Conservation (phyloP, 2,888 invertebrate species). For the Cephus pygmeus region DNA sequence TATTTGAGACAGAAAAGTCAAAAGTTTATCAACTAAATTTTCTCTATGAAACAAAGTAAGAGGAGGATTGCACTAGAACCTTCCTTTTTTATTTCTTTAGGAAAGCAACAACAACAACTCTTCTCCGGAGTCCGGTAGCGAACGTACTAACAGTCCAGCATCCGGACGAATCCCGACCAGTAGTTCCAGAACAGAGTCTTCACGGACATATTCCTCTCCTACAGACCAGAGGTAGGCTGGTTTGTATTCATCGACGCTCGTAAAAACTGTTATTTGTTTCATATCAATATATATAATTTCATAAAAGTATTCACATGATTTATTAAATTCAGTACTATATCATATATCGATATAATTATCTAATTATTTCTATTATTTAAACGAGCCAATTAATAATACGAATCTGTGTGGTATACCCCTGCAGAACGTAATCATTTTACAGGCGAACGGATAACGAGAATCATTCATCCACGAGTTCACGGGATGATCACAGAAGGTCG, state of each 20-base stretch:
- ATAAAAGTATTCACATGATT: neutral
- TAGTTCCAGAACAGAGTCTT: conserved; percentile 44
- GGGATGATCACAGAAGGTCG: conserved; percentile 49
- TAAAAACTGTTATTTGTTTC: conserved; percentile 17
- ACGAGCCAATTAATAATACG: conserved; percentile 61
- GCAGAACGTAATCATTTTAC: conserved; percentile 67
- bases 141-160: conserved; percentile 48
- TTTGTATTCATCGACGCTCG: conserved; percentile 35
- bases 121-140: conserved; percentile 56
- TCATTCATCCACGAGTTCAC: conserved; percentile 45
- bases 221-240: conserved; percentile 64
- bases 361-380: conserved; percentile 1
- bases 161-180: conserved; percentile 26
- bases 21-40: neutral
- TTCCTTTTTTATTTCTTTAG: conserved; percentile 49
- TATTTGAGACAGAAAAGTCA: neutral
- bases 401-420: conserved; percentile 66
- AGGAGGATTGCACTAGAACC: conserved; percentile 15
- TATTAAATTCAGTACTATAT: neutral
- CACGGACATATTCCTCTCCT: conserved; percentile 46
- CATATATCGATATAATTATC: neutral
- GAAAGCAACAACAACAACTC: conserved; percentile 65
- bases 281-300: neutral
- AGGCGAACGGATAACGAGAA: conserved; percentile 60
- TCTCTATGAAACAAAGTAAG: neutral